Conservation (phyloP, 2,113 vertebrate genomes). For the Dicaeum eximium region DNA sequence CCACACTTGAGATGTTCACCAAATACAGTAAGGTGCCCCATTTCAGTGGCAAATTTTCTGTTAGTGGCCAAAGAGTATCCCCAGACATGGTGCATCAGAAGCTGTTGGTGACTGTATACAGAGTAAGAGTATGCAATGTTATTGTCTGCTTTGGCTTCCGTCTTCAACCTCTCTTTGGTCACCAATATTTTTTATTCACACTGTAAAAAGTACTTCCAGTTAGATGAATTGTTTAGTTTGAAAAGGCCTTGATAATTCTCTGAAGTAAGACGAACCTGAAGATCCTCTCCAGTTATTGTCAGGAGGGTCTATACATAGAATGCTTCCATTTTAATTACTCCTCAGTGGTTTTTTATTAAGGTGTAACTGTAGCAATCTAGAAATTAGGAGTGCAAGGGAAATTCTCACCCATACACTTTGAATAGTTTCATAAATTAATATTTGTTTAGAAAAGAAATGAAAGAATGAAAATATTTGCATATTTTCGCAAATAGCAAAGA, state of each 20-base stretch:
- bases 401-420: neutral
- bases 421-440: neutral
- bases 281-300: neutral
- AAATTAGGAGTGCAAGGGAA: neutral
- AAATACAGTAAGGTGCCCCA: no score
- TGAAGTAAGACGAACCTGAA: neutral
- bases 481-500: no score
- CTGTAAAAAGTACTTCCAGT: neutral
- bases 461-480: no score
- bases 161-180: neutral
- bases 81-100: neutral
- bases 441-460: no score
- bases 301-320: neutral
- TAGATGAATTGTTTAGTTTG: neutral
- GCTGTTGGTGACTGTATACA: neutral
- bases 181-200: neutral
- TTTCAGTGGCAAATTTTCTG: fast-evolving
- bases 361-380: neutral
- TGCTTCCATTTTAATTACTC: neutral
- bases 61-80: no score
- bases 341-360: neutral
- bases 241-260: neutral
- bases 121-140: neutral
- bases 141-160: neutral
- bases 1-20: neutral